Percentiles rank a stretch among this genome's conserved stretches.
Evolutionary conservation across 2,888 invertebrate species (phyloP).

Genomic region (Lucinisca nassula): DNA sequence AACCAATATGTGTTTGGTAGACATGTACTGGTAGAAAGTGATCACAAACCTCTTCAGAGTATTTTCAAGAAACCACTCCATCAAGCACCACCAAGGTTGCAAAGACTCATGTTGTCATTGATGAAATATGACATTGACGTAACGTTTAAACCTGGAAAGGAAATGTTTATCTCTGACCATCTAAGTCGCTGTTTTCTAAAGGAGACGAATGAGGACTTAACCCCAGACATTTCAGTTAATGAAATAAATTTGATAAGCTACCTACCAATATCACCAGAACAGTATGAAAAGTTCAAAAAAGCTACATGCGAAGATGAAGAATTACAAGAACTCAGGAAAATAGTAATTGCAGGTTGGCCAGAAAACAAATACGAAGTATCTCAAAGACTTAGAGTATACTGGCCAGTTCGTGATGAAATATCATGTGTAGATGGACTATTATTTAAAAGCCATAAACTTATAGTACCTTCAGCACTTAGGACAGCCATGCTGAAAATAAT

Average conservation of each 20-base stretch:
- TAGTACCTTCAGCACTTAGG: constrained; percentile 36
- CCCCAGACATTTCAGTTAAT: background rate
- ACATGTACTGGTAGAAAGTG: constrained; percentile 30
- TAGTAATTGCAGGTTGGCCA: constrained; percentile 25
- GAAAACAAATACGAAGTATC: background rate
- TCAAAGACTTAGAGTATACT: constrained; percentile 18
- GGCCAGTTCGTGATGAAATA: constrained; percentile 27
- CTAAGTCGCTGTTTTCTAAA: constrained; percentile 18
- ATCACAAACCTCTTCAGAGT: constrained; percentile 40
- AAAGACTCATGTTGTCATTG: constrained; percentile 3
- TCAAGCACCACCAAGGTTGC: constrained; percentile 19
- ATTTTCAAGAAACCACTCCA: constrained; percentile 34
- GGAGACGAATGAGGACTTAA: background rate
- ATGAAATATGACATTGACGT: constrained; percentile 46
- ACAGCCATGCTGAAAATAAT: constrained; percentile 44
- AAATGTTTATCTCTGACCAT: constrained; percentile 1
- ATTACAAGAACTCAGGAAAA: background rate
- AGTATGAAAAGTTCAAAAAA: constrained; percentile 1
- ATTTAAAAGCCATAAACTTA: constrained; percentile 37
- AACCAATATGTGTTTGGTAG: constrained; percentile 34
- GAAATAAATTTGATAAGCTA: constrained; percentile 29
- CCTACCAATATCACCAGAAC: constrained; percentile 19
- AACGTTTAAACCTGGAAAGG: constrained; percentile 32
- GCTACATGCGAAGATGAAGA: constrained; percentile 28
- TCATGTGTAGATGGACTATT: too few relatives aligned